These are phyloP conservation scores for Brevipalpus yothersi DNA, from an alignment of 1,140 invertebrate species.

Conservation along the genomic window DNA sequence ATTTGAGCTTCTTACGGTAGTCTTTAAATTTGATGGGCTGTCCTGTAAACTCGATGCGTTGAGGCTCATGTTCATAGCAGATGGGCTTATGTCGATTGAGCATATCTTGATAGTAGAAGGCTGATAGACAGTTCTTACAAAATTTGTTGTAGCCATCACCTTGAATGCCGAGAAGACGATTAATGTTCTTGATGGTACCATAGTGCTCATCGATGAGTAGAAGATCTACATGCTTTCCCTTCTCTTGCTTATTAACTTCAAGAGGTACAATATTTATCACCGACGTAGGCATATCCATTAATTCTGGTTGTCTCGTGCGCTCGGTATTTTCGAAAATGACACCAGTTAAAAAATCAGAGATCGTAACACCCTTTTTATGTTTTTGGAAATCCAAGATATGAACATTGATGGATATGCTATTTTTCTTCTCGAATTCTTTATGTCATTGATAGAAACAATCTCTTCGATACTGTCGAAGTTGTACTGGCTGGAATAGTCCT, in stretches of 20 bases:
- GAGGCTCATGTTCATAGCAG: background rate
- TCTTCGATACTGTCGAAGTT: background rate
- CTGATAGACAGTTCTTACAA: background rate
- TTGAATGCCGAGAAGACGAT: background rate
- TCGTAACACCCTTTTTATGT: too few species aligned
- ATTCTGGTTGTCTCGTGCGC: too few species aligned
- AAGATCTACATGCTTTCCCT: background rate
- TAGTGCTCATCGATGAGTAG: background rate
- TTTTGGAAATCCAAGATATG: background rate
- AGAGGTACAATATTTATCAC: background rate
- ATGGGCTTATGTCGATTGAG: background rate
- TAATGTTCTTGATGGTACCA: background rate
- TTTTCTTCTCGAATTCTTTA: background rate
- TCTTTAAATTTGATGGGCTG: background rate
- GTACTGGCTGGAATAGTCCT: background rate
- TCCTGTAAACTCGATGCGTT: background rate
- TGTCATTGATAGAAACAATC: background rate
- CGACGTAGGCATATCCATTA: too few species aligned
- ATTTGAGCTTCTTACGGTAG: background rate
- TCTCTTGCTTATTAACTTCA: background rate
- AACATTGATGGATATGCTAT: background rate
- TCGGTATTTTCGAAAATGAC: too few species aligned
- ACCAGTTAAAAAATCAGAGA: too few species aligned
- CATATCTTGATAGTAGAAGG: background rate
- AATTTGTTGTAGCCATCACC: background rate